Percentiles rank a stretch among this genome's conserved stretches.
Evolutionary conservation across 2,888 invertebrate genomes (phyloP).

Genomic region (Sceliomorpha sp.): DNA sequence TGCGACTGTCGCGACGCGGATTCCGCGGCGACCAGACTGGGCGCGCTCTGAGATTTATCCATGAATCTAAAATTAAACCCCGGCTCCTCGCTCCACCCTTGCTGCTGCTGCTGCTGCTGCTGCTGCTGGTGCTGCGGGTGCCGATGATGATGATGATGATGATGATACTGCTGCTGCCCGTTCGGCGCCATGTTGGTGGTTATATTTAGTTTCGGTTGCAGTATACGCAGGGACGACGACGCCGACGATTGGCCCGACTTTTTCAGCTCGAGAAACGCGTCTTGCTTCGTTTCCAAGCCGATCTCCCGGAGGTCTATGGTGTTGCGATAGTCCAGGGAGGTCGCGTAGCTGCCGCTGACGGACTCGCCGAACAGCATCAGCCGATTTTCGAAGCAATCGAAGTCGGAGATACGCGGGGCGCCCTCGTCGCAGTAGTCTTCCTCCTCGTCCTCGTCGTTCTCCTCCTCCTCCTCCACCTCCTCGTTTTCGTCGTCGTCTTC

Average conservation of each 20-base stretch:
- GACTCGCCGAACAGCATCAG: slow-evolving; percentile 74
- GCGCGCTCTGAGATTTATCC: slow-evolving; percentile 78
- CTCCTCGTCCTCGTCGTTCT: slow-evolving; percentile 71
- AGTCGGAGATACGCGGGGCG: slow-evolving; percentile 53
- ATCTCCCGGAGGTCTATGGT: slow-evolving; percentile 77
- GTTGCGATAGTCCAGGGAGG: slow-evolving; percentile 75
- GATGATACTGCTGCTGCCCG: slow-evolving; percentile 59
- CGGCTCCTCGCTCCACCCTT: slow-evolving; percentile 65
- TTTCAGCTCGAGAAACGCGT: slow-evolving; percentile 70
- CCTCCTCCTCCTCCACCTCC: slow-evolving; percentile 67
- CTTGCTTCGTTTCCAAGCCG: slow-evolving; percentile 71
- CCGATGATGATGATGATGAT: slow-evolving; percentile 54
- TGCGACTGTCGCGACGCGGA: slow-evolving; percentile 53
- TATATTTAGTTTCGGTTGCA: slow-evolving; percentile 75
- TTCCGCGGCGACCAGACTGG: slow-evolving; percentile 76
- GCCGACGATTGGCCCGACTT: slow-evolving; percentile 66
- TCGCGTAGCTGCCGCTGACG: slow-evolving; percentile 63
- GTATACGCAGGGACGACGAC: slow-evolving; percentile 67
- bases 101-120: slow-evolving; percentile 59
- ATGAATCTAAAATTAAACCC: slow-evolving; percentile 79
- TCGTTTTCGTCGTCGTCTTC: too few species aligned
- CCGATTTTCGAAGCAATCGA: slow-evolving; percentile 71
- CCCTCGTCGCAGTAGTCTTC: slow-evolving; percentile 68
- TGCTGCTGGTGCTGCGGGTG: slow-evolving; percentile 57
- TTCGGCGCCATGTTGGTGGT: slow-evolving; percentile 63